These are phyloP conservation scores for Stratiolaelaps scimitus DNA, from an alignment of 1,140 invertebrate species.

Conservation along the genomic window DNA sequence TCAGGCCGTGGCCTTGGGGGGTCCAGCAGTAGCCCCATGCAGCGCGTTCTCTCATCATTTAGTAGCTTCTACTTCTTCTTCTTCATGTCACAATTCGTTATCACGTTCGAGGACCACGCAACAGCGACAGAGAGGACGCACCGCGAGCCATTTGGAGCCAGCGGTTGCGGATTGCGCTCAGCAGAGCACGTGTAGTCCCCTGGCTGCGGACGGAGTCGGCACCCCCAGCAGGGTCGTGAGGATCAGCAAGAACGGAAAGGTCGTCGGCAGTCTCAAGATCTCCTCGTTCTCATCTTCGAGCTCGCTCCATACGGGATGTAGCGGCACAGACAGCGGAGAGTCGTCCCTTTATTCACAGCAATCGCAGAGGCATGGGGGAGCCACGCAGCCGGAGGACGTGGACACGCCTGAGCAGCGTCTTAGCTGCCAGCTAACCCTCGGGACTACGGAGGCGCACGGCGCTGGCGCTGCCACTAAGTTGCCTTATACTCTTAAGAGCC, in stretches of 20 bases:
- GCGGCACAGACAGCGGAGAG: neutral
- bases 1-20: neutral
- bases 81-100: neutral
- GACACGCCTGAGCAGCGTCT: neutral
- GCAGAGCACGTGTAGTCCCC: neutral
- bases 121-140: neutral
- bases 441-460: too few species aligned
- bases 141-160: neutral
- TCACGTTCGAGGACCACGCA: neutral
- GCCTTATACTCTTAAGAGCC: conserved; percentile 23
- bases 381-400: neutral
- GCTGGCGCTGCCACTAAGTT: conserved; percentile 8
- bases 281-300: neutral
- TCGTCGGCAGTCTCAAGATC: conserved; percentile 14
- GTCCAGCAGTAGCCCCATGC: neutral
- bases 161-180: neutral
- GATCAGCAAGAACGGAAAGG: conserved; percentile 21
- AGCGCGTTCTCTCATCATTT: neutral
- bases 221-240: conserved; percentile 19
- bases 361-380: neutral
- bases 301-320: neutral
- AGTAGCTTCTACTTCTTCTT: neutral
- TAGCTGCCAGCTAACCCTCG: conserved; percentile 18
- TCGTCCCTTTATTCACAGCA: neutral
- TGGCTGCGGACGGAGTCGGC: neutral